phyloP scores from a whole-genome alignment of 2,888 invertebrate species.

The Callinectes sapidus region DNA sequence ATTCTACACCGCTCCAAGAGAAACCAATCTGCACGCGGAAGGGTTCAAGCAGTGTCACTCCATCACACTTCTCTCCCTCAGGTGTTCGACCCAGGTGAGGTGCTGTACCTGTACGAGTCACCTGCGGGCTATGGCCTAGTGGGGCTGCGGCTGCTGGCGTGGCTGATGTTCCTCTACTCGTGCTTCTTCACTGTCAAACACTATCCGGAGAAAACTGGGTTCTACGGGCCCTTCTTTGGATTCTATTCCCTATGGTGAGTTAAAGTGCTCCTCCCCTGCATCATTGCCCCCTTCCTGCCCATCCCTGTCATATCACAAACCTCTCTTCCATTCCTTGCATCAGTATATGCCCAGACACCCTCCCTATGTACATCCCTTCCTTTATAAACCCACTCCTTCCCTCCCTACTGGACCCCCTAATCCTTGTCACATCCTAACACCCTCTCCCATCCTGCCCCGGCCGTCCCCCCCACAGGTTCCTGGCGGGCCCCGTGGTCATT shows the following conservation, averaged over 20 bases:
- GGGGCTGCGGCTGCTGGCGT: slow-evolving; percentile 84
- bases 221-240: slow-evolving; percentile 89
- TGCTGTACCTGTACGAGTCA: slow-evolving; percentile 92
- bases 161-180: slow-evolving; percentile 86
- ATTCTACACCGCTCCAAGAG: background rate
- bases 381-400: background rate
- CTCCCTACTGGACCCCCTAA: background rate
- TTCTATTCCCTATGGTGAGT: slow-evolving; percentile 88
- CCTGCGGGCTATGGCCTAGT: slow-evolving; percentile 91
- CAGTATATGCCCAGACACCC: background rate
- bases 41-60: background rate
- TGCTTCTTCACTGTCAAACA: slow-evolving; percentile 86
- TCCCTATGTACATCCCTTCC: background rate
- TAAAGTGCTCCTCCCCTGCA: background rate
- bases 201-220: slow-evolving; percentile 88
- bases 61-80: slow-evolving; percentile 75
- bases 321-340: background rate
- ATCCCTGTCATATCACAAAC: background rate
- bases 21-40: background rate
- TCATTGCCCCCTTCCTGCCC: no score
- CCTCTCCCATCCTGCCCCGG: background rate
- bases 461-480: slow-evolving; percentile 81
- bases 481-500: slow-evolving; percentile 87
- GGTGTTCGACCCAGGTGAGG: slow-evolving; percentile 93
- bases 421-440: background rate